These are phyloP conservation scores for Sminthurides bifidus DNA, from an alignment of 1,140 invertebrate genomes.

Conservation along the genomic window DNA sequence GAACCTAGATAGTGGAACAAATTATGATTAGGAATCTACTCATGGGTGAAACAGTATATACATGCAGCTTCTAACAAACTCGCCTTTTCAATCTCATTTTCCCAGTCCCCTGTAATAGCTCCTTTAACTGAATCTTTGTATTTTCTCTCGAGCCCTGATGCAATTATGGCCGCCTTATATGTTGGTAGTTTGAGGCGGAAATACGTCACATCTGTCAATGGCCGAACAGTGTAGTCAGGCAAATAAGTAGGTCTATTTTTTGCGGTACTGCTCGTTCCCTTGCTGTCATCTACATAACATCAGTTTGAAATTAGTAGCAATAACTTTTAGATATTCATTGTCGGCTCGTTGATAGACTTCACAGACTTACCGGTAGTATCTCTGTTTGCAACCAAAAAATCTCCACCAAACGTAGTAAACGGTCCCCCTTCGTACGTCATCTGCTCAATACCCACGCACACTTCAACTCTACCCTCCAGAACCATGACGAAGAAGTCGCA, in stretches of 20 bases:
- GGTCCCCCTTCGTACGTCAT: slow-evolving; percentile 46
- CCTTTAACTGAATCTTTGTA: slow-evolving; percentile 10
- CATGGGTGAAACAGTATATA: too few relatives aligned
- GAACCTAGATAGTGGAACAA: too few relatives aligned
- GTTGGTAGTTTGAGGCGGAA: slow-evolving; percentile 8
- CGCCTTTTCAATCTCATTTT: too few relatives aligned
- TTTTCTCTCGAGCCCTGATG: slow-evolving; percentile 17
- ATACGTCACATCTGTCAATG: slow-evolving; percentile 12
- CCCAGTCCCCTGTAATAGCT: too few relatives aligned
- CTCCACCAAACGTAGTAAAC: slow-evolving; percentile 45
- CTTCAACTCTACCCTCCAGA: slow-evolving; percentile 42
- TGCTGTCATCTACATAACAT: neutral
- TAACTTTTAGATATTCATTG: neutral
- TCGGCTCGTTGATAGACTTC: neutral
- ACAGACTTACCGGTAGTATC: neutral
- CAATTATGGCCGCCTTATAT: slow-evolving; percentile 13
- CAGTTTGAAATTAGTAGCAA: neutral
- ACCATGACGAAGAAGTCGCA: slow-evolving; percentile 44
- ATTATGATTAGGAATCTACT: too few relatives aligned
- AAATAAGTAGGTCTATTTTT: slow-evolving; percentile 13
- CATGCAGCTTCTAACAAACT: too few relatives aligned
- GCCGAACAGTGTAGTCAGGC: slow-evolving; percentile 20
- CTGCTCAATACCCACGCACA: slow-evolving; percentile 38
- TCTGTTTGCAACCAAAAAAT: slow-evolving; percentile 15
- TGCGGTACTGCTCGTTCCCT: neutral